These are phyloP conservation scores for Ceuthmochares aereus DNA, from an alignment of 2,113 vertebrate genomes.

Conservation along the genomic window DNA sequence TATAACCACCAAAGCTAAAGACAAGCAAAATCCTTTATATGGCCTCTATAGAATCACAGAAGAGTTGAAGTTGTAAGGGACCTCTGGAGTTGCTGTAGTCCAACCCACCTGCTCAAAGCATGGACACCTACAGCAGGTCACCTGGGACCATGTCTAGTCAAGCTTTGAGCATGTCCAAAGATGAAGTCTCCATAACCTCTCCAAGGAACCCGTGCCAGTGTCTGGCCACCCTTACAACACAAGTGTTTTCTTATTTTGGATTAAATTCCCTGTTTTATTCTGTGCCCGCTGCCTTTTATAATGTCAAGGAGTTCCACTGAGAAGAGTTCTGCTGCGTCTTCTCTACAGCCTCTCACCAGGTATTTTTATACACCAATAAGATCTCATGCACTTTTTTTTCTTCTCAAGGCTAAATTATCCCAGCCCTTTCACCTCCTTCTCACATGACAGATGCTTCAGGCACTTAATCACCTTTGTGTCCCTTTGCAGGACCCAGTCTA, in stretches of 20 bases:
- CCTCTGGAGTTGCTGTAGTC: not conserved
- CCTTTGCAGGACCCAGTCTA: not conserved
- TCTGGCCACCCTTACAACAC: not conserved
- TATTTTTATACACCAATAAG: not conserved
- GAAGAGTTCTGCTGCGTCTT: not conserved
- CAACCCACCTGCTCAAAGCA: not conserved
- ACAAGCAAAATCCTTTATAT: not conserved
- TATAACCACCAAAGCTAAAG: not conserved
- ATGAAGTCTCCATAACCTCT: not conserved
- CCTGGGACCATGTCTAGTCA: not conserved
- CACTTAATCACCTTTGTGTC: not conserved
- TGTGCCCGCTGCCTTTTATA: not conserved
- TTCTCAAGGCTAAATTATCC: not conserved
- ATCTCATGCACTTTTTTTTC: not conserved
- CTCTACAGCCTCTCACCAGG: not conserved
- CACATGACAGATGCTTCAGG: not conserved
- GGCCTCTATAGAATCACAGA: not conserved
- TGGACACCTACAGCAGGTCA: not conserved
- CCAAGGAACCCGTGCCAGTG: not conserved
- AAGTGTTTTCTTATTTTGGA: not conserved
- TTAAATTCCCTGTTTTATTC: not conserved
- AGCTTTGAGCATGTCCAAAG: not conserved
- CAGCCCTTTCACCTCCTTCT: not conserved
- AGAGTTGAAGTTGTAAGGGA: not conserved
- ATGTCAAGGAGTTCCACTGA: fast-evolving